Conservation (phyloP, 2,888 invertebrate genomes). For the Plemyria rubiginata region DNA sequence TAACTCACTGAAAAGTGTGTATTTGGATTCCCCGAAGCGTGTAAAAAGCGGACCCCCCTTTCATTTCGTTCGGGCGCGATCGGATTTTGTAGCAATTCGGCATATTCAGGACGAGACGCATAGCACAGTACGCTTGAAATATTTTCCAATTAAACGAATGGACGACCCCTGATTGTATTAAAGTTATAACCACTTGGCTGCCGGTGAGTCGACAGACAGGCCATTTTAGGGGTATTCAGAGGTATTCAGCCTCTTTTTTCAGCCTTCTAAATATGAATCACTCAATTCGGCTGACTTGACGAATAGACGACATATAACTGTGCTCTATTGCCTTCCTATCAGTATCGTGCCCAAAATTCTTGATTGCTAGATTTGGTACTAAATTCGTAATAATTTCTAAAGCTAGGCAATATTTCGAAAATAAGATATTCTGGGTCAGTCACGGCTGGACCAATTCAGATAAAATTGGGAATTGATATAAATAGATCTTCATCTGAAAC, state of each 20-base stretch:
- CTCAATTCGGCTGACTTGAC: conserved; percentile 1
- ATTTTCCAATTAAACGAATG: conserved; percentile 60
- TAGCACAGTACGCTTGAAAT: conserved; percentile 47
- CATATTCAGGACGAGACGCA: conserved; percentile 43
- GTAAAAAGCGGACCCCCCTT: conserved; percentile 35
- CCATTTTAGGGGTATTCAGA: conserved; percentile 21
- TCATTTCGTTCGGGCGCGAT: conserved; percentile 35
- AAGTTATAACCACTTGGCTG: conserved; percentile 49
- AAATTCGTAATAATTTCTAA: background rate
- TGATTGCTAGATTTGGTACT: background rate
- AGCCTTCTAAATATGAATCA: background rate
- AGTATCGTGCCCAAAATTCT: background rate
- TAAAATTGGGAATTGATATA: too few species aligned
- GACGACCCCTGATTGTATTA: conserved; percentile 51
- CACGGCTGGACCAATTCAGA: too few species aligned
- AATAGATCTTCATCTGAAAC: too few species aligned
- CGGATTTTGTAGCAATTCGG: conserved; percentile 37
- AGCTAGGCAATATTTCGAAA: too few species aligned
- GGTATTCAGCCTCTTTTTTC: background rate
- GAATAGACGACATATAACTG: background rate
- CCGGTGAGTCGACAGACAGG: conserved; percentile 38
- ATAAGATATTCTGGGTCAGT: too few species aligned
- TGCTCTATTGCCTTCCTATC: background rate
- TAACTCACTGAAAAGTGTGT: conserved; percentile 30
- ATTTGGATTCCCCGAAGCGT: conserved; percentile 26